A percentile compares a stretch with the other conserved stretches of the same genome.
Conservation (phyloP, 2,797 vertebrate species). For the Tympanoctomys barrerae region DNA sequence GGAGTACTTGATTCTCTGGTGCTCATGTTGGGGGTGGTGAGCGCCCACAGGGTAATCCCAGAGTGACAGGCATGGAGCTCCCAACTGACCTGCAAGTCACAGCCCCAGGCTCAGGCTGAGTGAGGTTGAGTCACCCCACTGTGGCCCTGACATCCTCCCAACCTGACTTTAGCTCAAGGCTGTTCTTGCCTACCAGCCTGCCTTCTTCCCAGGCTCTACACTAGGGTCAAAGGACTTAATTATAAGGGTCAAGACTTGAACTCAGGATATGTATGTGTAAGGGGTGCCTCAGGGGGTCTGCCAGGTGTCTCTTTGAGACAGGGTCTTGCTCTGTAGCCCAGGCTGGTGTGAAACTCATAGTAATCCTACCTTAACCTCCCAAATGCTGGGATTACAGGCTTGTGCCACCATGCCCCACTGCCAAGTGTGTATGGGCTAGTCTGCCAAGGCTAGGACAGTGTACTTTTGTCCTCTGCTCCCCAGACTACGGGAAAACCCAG, state of each 20-base stretch:
- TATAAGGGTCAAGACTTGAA: background rate
- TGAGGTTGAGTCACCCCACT: background rate
- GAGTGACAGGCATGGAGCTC: too few relatives aligned
- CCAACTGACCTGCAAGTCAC: background rate
- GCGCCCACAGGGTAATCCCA: background rate
- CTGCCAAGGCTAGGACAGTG: background rate
- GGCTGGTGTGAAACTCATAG: background rate
- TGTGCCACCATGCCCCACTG: background rate
- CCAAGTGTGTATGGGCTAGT: too few relatives aligned
- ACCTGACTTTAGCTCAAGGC: background rate
- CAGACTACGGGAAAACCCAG: background rate
- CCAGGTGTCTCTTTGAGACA: background rate
- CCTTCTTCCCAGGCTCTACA: background rate
- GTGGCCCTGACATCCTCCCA: background rate
- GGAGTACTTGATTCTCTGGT: background rate
- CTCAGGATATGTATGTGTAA: too few relatives aligned
- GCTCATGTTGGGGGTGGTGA: background rate
- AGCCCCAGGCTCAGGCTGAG: slow-evolving; percentile 27
- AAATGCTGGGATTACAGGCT: background rate
- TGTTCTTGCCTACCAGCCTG: background rate
- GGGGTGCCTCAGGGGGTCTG: background rate
- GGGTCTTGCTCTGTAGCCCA: background rate
- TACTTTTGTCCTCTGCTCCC: background rate
- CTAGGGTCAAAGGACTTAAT: background rate
- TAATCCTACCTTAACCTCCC: background rate